These are phyloP conservation scores for Catocala sponsa DNA, from an alignment of 2,888 invertebrate species.

Conservation along the genomic window DNA sequence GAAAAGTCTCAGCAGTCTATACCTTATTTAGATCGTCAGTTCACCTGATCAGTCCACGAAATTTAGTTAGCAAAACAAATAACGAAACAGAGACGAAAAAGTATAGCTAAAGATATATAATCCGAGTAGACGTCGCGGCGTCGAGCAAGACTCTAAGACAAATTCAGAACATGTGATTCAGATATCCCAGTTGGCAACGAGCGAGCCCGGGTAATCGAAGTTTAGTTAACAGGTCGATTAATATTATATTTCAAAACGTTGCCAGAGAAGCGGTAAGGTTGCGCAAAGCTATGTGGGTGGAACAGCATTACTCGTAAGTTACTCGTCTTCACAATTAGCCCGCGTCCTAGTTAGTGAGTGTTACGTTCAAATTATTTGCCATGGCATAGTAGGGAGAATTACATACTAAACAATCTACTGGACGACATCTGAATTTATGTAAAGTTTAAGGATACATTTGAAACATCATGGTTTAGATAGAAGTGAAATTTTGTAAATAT, in stretches of 20 bases:
- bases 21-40: no score
- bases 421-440: no score
- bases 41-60: no score
- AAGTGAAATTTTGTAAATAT: no score
- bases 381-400: neutral
- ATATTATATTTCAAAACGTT: slow-evolving; percentile 34
- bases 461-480: no score
- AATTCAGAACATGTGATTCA: slow-evolving; percentile 34
- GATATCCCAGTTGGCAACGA: slow-evolving; percentile 38
- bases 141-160: slow-evolving; percentile 14
- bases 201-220: slow-evolving; percentile 17
- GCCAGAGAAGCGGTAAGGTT: slow-evolving; percentile 33
- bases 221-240: slow-evolving; percentile 28
- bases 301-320: slow-evolving; percentile 23
- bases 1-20: no score
- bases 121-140: neutral
- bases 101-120: neutral
- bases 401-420: neutral
- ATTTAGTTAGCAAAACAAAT: no score
- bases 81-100: neutral
- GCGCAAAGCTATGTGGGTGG: slow-evolving; percentile 42
- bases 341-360: slow-evolving; percentile 18
- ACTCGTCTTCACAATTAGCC: slow-evolving; percentile 36
- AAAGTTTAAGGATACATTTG: no score
- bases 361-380: neutral